A percentile compares a stretch with the other conserved stretches of the same genome.
These are phyloP conservation scores for Microcebus lehilahytsara DNA, from an alignment of 2,113 vertebrate species.

Conservation along the genomic window DNA sequence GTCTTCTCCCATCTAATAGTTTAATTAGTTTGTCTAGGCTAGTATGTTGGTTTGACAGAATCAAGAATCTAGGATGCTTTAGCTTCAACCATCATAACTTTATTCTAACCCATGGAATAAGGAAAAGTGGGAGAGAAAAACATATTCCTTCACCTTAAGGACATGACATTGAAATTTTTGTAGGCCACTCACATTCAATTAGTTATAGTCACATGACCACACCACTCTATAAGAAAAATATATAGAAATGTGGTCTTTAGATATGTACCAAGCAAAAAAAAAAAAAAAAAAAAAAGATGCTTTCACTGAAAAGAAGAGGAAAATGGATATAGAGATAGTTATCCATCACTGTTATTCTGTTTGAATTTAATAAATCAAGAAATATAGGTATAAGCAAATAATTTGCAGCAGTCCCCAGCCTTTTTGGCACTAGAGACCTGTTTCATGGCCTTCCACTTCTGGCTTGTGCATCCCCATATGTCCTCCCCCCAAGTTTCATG, in stretches of 20 bases:
- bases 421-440: no score
- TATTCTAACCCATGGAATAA: not conserved
- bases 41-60: not conserved
- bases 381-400: not conserved
- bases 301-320: not conserved
- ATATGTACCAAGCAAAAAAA: not conserved
- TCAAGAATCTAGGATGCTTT: not conserved
- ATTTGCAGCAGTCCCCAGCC: not conserved
- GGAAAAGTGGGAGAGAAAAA: not conserved
- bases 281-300: not conserved
- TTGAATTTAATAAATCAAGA: not conserved
- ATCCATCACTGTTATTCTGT: not conserved
- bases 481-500: no score
- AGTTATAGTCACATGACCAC: not conserved
- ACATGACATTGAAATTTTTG: not conserved
- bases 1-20: not conserved
- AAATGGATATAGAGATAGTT: not conserved
- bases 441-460: no score
- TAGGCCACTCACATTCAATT: not conserved
- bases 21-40: not conserved
- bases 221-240: not conserved
- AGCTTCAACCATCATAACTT: not conserved
- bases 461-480: no score
- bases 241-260: not conserved
- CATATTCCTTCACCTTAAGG: not conserved